A percentile compares a stretch with the other conserved stretches of the same genome.
These are phyloP conservation scores for Enteromius trimaculatus DNA, from an alignment of 2,797 vertebrate species.

Conservation along the genomic window DNA sequence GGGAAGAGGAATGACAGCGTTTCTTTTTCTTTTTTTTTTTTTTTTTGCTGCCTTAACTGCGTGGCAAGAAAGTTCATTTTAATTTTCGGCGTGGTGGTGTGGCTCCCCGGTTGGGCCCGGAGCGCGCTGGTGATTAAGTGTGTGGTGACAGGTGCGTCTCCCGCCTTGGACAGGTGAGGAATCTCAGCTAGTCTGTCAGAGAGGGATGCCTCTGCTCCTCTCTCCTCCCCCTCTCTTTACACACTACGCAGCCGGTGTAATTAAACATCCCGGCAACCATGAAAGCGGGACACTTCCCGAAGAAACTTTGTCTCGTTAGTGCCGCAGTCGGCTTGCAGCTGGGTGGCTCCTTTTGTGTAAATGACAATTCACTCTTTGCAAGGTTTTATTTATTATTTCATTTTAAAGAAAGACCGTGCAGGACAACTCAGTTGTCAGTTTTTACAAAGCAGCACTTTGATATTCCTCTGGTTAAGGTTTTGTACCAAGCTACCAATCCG, in stretches of 20 bases:
- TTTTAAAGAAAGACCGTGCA: background rate
- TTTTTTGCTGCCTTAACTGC: constrained; percentile 70
- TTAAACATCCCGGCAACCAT: constrained; percentile 80
- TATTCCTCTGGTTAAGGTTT: background rate
- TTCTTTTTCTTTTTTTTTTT: constrained; percentile 70
- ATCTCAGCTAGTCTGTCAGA: constrained; percentile 81
- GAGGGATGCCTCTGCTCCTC: constrained; percentile 57
- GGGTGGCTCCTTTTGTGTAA: constrained; percentile 56
- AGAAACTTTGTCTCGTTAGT: constrained; percentile 79
- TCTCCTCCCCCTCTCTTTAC: constrained; percentile 37
- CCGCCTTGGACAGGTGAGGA: constrained; percentile 83
- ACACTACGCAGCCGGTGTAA: constrained; percentile 66
- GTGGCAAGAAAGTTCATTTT: constrained; percentile 99
- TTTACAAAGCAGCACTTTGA: background rate
- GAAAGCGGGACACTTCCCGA: constrained; percentile 72
- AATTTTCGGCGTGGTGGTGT: constrained; percentile 83
- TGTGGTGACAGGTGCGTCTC: constrained; percentile 82
- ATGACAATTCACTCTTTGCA: constrained; percentile 10
- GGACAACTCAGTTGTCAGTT: background rate
- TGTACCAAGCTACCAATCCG: background rate
- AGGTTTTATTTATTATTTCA: background rate
- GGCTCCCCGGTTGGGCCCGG: constrained; percentile 67
- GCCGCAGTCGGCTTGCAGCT: constrained; percentile 62
- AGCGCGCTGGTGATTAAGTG: constrained; percentile 82
- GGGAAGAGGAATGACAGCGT: constrained; percentile 98